A percentile compares a stretch with the other conserved stretches of the same genome.
These are phyloP conservation scores for Noctua janthina DNA, from an alignment of 2,888 invertebrate genomes.

Conservation along the genomic window DNA sequence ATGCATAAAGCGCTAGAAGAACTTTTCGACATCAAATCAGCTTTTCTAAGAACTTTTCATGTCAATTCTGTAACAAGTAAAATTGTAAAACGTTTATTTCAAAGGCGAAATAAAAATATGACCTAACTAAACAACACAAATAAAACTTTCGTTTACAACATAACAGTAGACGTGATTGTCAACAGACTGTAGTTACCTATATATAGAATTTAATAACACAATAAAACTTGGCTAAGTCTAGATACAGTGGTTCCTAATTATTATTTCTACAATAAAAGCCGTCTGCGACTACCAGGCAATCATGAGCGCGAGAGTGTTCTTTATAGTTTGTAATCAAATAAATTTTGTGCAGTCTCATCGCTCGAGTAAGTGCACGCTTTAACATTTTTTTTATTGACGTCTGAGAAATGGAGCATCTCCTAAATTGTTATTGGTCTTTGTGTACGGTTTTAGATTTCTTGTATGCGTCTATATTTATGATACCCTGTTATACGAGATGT, in stretches of 20 bases:
- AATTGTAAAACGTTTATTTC: neutral
- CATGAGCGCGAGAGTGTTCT: constrained; percentile 34
- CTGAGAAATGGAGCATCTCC: constrained; percentile 49
- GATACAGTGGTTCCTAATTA: constrained; percentile 26
- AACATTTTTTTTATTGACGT: constrained; percentile 23
- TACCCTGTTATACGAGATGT: constrained; percentile 11
- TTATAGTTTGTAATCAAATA: constrained; percentile 49
- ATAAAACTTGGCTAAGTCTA: constrained; percentile 4
- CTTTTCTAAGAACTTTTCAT: neutral
- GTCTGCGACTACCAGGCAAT: constrained; percentile 38
- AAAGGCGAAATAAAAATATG: neutral
- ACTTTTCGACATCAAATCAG: neutral
- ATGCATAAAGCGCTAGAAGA: no score
- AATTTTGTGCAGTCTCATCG: constrained; percentile 33
- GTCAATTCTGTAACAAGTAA: neutral
- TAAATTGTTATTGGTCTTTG: constrained; percentile 31
- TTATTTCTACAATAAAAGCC: constrained; percentile 27
- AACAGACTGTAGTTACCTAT: neutral
- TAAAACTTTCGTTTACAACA: neutral
- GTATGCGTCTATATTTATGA: constrained; percentile 22
- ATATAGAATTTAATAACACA: constrained; percentile 3
- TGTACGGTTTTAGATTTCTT: constrained; percentile 28
- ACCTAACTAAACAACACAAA: neutral
- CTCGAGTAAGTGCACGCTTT: constrained; percentile 27
- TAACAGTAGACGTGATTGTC: constrained; percentile 14